phyloP scores from a whole-genome alignment of 2,888 invertebrate genomes.

The Luffia ferchaultella region DNA sequence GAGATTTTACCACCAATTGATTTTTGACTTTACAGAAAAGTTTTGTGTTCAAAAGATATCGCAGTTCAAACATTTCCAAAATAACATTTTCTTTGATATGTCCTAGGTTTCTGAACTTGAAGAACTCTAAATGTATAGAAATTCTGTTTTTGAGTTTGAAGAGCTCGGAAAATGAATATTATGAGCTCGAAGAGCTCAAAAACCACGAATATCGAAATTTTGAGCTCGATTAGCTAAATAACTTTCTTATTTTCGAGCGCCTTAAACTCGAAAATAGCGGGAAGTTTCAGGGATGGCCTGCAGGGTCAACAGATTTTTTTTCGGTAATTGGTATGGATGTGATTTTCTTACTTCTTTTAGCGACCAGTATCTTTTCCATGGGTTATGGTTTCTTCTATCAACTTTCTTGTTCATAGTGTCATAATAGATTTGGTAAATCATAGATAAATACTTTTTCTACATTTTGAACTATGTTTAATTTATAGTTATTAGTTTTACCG shows the following conservation, averaged over 20 bases:
- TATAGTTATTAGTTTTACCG: no score
- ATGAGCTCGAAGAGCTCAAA: neutral
- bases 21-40: no score
- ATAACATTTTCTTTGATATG: neutral
- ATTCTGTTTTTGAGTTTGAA: neutral
- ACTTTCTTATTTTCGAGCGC: neutral
- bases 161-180: neutral
- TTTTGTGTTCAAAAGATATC: neutral
- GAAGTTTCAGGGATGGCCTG: neutral
- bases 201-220: neutral
- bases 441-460: no score
- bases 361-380: no score
- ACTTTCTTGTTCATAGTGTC: no score
- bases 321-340: no score
- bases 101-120: neutral
- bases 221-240: neutral
- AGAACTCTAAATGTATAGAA: neutral
- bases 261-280: neutral
- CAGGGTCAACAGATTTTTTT: neutral
- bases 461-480: no score
- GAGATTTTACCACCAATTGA: no score
- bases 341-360: no score
- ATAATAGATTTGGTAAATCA: no score
- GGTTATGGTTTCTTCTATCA: no score
- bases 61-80: neutral